Conservation (phyloP, 1,140 invertebrate species). For the Drosophila carrolli region DNA sequence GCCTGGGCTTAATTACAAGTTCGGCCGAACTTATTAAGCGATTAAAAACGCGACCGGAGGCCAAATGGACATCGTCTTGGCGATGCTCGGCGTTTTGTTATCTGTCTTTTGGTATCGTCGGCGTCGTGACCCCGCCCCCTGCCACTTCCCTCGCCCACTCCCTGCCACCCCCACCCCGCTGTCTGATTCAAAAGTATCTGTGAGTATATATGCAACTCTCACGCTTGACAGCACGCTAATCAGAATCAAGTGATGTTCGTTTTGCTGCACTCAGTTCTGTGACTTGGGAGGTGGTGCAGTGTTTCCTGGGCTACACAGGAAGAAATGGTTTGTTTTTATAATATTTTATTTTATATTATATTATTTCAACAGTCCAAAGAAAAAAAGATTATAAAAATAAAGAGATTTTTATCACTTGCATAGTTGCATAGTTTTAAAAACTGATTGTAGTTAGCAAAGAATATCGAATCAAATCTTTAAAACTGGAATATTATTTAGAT, state of each 20-base stretch:
- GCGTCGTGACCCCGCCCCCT: slow-evolving; percentile 34
- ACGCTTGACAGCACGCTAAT: slow-evolving; percentile 83
- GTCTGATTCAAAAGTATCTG: slow-evolving; percentile 11
- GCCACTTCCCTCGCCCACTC: background rate
- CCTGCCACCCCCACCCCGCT: background rate
- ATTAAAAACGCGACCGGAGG: slow-evolving; percentile 54
- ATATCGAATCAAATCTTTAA: no score
- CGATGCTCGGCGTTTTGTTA: slow-evolving; percentile 34
- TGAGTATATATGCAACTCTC: slow-evolving; percentile 56
- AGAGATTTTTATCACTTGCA: no score
- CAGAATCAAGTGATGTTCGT: slow-evolving; percentile 82
- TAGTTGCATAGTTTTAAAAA: no score
- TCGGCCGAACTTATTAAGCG: slow-evolving; percentile 68
- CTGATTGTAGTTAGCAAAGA: no score
- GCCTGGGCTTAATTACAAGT: slow-evolving; percentile 67
- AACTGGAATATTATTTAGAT: no score
- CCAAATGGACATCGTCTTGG: slow-evolving; percentile 43
- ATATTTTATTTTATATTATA: no score
- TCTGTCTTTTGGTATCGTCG: slow-evolving; percentile 54
- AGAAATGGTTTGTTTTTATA: background rate
- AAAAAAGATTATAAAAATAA: no score
- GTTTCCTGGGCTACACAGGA: slow-evolving; percentile 6
- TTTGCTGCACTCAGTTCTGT: slow-evolving; percentile 55
- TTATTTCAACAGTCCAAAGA: no score
- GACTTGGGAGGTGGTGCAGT: slow-evolving; percentile 31